Conservation (phyloP, 1,140 invertebrate genomes). For the Lasioglossum albipes region DNA sequence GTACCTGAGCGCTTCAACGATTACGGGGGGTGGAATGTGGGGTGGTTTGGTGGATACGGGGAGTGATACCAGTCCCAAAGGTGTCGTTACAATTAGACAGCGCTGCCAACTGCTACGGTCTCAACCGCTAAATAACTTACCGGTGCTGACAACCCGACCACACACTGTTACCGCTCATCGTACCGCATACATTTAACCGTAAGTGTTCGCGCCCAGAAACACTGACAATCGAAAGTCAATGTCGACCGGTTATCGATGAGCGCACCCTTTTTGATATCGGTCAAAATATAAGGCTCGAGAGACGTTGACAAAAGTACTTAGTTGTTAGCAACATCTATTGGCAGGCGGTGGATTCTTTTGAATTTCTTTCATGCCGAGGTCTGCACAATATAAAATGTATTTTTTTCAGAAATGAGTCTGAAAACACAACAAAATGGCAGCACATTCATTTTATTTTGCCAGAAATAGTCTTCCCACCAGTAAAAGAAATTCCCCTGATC, state of each 20-base stretch:
- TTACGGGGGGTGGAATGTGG: slow-evolving; percentile 58
- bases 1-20: slow-evolving; percentile 69
- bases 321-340: no score
- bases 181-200: slow-evolving; percentile 49
- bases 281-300: no score
- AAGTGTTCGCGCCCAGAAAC: slow-evolving; percentile 19
- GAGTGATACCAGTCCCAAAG: slow-evolving; percentile 72
- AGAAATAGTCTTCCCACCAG: no score
- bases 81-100: slow-evolving; percentile 79
- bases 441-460: no score
- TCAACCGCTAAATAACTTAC: slow-evolving; percentile 78
- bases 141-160: slow-evolving; percentile 76
- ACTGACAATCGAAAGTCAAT: neutral
- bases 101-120: slow-evolving; percentile 72
- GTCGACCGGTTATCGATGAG: neutral
- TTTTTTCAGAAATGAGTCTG: no score
- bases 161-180: slow-evolving; percentile 67
- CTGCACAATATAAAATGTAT: no score
- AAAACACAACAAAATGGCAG: no score
- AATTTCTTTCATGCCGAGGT: no score
- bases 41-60: slow-evolving; percentile 58
- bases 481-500: no score
- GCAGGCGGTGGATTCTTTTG: no score
- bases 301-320: no score
- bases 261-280: neutral